Evolutionary conservation across 2,113 vertebrate genomes (phyloP).

Genomic region (Cairina moschata): DNA sequence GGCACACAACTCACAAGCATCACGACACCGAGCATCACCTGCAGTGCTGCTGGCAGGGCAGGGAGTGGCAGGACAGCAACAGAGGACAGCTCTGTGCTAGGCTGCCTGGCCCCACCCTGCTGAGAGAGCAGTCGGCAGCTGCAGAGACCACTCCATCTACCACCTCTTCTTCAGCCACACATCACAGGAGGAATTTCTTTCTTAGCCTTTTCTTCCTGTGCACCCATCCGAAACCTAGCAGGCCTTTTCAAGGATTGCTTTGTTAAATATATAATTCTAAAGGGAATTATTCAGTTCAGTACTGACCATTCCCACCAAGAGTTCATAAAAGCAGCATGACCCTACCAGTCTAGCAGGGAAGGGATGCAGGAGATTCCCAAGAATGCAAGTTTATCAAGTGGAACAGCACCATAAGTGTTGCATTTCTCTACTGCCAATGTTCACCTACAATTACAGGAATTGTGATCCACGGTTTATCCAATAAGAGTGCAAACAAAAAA

Average conservation of each 20-base stretch:
- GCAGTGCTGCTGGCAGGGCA: neutral
- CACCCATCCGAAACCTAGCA: neutral
- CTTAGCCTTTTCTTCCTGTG: neutral
- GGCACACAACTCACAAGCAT: neutral
- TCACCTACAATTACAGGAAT: neutral
- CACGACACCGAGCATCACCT: rapidly evolving
- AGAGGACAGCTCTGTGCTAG: neutral
- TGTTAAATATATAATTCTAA: conserved; percentile 15
- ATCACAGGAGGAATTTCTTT: neutral
- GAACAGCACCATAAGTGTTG: neutral
- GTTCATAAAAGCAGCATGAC: neutral
- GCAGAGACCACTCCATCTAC: rapidly evolving
- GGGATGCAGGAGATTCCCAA: neutral
- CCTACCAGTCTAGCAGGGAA: neutral
- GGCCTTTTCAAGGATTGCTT: neutral
- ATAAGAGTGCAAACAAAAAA: neutral
- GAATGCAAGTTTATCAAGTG: neutral
- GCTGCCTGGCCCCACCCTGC: neutral
- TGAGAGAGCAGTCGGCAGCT: neutral
- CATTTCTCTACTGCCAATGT: neutral
- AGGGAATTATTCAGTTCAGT: neutral
- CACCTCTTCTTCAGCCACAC: rapidly evolving
- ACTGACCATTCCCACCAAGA: conserved; percentile 21
- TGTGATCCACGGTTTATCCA: neutral
- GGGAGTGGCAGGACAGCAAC: neutral